A percentile compares a stretch with the other conserved stretches of the same genome.
Conservation (phyloP, 1,140 invertebrate species). For the Megathymus violae region DNA sequence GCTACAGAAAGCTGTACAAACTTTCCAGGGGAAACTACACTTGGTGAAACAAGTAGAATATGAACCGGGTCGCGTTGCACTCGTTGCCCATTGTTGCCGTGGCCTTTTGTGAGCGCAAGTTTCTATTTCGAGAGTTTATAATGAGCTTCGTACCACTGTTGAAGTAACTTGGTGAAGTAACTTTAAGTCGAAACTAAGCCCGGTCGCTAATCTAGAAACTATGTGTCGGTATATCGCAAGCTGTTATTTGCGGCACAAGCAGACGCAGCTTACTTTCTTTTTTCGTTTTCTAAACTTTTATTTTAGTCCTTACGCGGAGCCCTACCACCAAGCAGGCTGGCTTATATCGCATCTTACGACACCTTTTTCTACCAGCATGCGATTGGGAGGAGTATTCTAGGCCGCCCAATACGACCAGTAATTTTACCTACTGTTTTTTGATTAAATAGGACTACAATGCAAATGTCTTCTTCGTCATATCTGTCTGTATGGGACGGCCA, state of each 20-base stretch:
- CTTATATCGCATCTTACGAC: too few species aligned
- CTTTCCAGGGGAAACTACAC: slow-evolving; percentile 10
- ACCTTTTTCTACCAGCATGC: too few species aligned
- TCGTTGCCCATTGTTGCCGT: slow-evolving; percentile 9
- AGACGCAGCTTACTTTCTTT: background rate
- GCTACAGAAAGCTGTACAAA: too few species aligned
- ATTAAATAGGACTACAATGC: too few species aligned
- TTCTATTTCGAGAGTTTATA: slow-evolving; percentile 23
- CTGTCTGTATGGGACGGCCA: too few species aligned
- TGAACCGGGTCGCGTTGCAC: slow-evolving; percentile 5
- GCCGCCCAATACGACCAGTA: too few species aligned
- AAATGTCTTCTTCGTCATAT: too few species aligned
- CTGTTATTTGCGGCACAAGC: background rate
- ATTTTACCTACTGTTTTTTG: too few species aligned
- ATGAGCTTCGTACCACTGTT: slow-evolving; percentile 14
- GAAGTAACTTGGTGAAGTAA: slow-evolving; percentile 12
- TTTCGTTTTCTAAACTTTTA: too few species aligned
- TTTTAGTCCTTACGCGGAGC: too few species aligned
- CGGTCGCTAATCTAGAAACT: background rate
- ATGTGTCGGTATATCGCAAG: background rate
- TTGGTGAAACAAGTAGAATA: background rate
- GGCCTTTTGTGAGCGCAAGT: slow-evolving; percentile 14
- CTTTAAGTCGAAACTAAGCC: slow-evolving; percentile 17
- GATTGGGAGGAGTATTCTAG: too few species aligned
- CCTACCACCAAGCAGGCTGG: too few species aligned